Percentiles rank a stretch among this genome's conserved stretches.
Conservation (phyloP, 2,797 vertebrate species). For the Microchirus variegatus region DNA sequence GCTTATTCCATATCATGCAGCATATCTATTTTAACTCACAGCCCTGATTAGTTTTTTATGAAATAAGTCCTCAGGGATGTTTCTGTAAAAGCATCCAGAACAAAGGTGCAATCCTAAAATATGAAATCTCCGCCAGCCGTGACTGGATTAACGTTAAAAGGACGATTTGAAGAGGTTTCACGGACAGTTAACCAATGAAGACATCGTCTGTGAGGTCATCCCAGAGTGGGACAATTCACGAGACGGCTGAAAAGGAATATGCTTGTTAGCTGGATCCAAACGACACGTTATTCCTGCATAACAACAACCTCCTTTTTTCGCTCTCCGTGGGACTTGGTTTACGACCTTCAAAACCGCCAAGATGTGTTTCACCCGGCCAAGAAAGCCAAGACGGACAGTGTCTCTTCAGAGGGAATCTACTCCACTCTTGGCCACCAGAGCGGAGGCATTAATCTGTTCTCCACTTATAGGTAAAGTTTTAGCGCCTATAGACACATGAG, state of each 20-base stretch:
- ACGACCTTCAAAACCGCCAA: conserved; percentile 46
- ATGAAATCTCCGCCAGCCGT: conserved; percentile 1
- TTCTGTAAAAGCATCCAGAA: neutral
- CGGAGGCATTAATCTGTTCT: conserved; percentile 56
- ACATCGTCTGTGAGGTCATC: conserved; percentile 16
- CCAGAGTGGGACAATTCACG: conserved; percentile 19
- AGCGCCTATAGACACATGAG: conserved; percentile 41
- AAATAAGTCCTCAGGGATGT: conserved; percentile 4
- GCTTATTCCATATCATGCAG: conserved; percentile 32
- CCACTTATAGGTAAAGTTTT: conserved; percentile 56
- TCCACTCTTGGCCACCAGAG: conserved; percentile 44
- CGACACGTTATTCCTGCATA: conserved; percentile 38
- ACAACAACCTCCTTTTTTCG: conserved; percentile 38
- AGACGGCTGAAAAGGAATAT: conserved; percentile 16
- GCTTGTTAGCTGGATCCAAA: conserved; percentile 28
- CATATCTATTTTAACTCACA: conserved; percentile 24
- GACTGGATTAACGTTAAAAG: conserved; percentile 14
- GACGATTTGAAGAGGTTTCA: conserved; percentile 28
- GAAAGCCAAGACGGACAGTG: conserved; percentile 39
- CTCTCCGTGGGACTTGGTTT: conserved; percentile 41
- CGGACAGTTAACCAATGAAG: conserved; percentile 28
- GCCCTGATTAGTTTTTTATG: conserved; percentile 18
- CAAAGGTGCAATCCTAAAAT: neutral
- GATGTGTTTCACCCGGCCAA: conserved; percentile 40
- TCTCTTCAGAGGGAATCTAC: conserved; percentile 50